A percentile compares a stretch with the other conserved stretches of the same genome.
phyloP scores from a whole-genome alignment of 2,888 invertebrate species.

The Dusona sp. region DNA sequence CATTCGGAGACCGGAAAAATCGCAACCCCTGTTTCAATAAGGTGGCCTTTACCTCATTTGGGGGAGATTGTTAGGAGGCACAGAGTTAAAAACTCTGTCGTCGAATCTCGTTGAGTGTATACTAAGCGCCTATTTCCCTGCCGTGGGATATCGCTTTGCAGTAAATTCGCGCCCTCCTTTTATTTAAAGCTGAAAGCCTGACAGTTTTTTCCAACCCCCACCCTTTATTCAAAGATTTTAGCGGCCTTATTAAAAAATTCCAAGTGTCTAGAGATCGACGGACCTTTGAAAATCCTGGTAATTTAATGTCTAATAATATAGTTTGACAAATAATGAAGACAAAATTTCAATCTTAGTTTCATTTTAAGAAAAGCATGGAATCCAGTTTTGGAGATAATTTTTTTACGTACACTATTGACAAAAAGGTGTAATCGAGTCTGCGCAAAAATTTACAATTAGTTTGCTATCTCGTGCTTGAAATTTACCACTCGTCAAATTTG shows the following conservation, averaged over 20 bases:
- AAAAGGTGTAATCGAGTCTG: neutral
- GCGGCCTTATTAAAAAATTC: slow-evolving; percentile 47
- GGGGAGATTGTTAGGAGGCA: slow-evolving; percentile 83
- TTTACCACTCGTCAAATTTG: neutral
- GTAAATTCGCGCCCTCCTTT: slow-evolving; percentile 79
- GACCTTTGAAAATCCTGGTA: too few species aligned
- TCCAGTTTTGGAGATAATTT: neutral
- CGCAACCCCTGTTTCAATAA: slow-evolving; percentile 85
- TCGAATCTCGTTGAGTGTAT: slow-evolving; percentile 54
- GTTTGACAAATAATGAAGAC: neutral
- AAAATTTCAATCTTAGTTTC: neutral
- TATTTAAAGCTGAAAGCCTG: slow-evolving; percentile 60
- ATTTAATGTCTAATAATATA: neutral
- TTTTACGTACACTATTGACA: neutral
- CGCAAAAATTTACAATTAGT: neutral
- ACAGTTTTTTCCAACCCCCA: neutral
- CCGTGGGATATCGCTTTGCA: slow-evolving; percentile 80
- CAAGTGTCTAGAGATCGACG: slow-evolving; percentile 6
- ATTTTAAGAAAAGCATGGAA: neutral
- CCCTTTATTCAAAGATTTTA: neutral
- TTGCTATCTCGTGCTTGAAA: neutral
- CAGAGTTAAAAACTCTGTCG: slow-evolving; percentile 83
- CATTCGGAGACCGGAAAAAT: slow-evolving; percentile 81
- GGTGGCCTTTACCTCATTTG: slow-evolving; percentile 85
- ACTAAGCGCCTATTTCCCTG: slow-evolving; percentile 68